Percentiles rank a stretch among this genome's conserved stretches.
These are phyloP conservation scores for Pitangus sulphuratus DNA, from an alignment of 2,797 vertebrate genomes.

Conservation along the genomic window DNA sequence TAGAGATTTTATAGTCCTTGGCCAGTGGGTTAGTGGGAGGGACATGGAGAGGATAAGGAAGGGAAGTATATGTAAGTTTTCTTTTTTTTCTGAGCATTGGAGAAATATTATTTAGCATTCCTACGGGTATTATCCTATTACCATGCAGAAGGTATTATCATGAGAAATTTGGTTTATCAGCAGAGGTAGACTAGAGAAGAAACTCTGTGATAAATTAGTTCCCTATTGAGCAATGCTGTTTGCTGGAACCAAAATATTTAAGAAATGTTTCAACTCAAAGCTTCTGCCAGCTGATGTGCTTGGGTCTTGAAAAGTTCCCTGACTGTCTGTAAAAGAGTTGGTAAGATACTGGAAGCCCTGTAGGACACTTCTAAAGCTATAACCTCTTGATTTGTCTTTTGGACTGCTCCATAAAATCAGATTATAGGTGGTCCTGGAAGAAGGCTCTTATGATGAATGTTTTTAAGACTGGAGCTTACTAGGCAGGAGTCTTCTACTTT, in stretches of 20 bases:
- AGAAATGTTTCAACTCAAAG: not conserved
- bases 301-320: not conserved
- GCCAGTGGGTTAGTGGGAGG: too few species aligned
- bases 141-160: not conserved
- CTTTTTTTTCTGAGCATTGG: fast-evolving
- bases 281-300: not conserved
- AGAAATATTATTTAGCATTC: not conserved
- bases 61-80: not conserved
- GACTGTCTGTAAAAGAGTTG: not conserved
- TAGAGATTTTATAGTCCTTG: not conserved
- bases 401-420: not conserved
- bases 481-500: not conserved
- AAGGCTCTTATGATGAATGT: not conserved
- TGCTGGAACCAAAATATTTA: not conserved
- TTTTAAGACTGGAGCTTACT: not conserved
- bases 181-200: not conserved
- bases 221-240: not conserved
- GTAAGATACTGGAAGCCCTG: not conserved
- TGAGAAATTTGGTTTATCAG: not conserved
- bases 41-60: not conserved
- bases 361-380: not conserved
- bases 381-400: not conserved
- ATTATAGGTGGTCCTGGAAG: not conserved
- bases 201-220: not conserved
- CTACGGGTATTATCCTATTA: not conserved